Conservation (phyloP, 2,797 vertebrate species). For the Hypotaenidia okinawae region DNA sequence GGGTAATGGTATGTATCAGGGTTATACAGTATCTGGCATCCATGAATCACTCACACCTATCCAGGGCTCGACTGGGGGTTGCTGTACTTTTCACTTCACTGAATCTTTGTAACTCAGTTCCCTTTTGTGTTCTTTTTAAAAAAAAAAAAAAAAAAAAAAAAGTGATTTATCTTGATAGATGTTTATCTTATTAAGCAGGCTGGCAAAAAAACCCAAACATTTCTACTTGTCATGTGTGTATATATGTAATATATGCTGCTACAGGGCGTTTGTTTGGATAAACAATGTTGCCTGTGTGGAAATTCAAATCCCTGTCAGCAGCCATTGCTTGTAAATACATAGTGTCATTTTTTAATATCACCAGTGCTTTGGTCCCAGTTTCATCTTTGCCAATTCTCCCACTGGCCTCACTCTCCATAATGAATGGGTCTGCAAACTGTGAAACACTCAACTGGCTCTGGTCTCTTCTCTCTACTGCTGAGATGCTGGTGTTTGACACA, state of each 20-base stretch:
- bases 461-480: not conserved
- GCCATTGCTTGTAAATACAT: constrained; percentile 47
- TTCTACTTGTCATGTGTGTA: constrained; percentile 39
- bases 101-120: constrained; percentile 56
- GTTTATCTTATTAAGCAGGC: constrained; percentile 44
- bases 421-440: constrained; percentile 34
- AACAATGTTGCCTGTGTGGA: constrained; percentile 38
- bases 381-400: constrained; percentile 45
- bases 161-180: constrained; percentile 56
- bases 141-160: constrained; percentile 8
- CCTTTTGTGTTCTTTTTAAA: constrained; percentile 18
- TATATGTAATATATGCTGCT: constrained; percentile 50
- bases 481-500: constrained; percentile 21
- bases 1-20: constrained; percentile 30
- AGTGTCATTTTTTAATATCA: constrained; percentile 54
- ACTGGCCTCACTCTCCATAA: not conserved
- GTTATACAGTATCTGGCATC: constrained; percentile 52
- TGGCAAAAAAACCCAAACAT: not conserved
- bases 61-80: not conserved
- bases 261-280: constrained; percentile 53
- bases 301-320: constrained; percentile 51
- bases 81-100: constrained; percentile 13
- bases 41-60: constrained; percentile 53
- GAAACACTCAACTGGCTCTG: not conserved
- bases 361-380: constrained; percentile 33